Base-by-base conservation (phyloP, 2,888 invertebrate species). In the Petrolisthes cinctipes region DNA sequence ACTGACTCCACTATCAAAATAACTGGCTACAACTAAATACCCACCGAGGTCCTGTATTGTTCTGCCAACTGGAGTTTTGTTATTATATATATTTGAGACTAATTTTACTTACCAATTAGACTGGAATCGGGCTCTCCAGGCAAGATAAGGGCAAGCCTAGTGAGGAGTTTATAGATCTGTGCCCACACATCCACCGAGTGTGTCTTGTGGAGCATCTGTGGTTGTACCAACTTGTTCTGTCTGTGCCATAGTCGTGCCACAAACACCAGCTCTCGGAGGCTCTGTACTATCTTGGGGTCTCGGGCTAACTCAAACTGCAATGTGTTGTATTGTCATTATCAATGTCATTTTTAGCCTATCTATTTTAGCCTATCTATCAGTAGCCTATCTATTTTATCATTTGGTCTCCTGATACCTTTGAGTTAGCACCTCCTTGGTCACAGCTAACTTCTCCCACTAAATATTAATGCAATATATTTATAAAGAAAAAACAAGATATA, bases 111-210 rank as follows among this genome's bases (percentile, higher is more conserved):
- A 90, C 90, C 90, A 76, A 90, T 85, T 66, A 90, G 88, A 66
- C 85, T 76, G 14, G 90, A 87, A 56, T 90, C 90, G 6, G 90
- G 90, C 73, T 90, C 90, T 57, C 80, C 86, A 75, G 90, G 90
- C 20, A 90, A 79, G 61, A 89, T 85, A 23, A 83, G 87, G 20
- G 85, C 89, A 23, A 90, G 68, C 57, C 88, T 82, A 9, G 89
- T 90, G 51, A 89, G 85, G 14, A 90, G 83, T 56, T 89, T 89
- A 66, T 90, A 90, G 66, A 90, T 87, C 57, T 90, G 90, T 53
- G 87, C 87, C 90, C 90, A 90, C n/a, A 89, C 88, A 79, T 90
- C 90, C 14, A 90, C 83, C 56, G 87, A 83, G 20, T 90, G 89
- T 7, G 90, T 90, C 86, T 90, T 90, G 53, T 79, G 85, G 51